Evolutionary conservation across 2,888 invertebrate species (phyloP), one percentile per base, ranked within the genome.

Genomic region (Folsomia candida): DNA sequence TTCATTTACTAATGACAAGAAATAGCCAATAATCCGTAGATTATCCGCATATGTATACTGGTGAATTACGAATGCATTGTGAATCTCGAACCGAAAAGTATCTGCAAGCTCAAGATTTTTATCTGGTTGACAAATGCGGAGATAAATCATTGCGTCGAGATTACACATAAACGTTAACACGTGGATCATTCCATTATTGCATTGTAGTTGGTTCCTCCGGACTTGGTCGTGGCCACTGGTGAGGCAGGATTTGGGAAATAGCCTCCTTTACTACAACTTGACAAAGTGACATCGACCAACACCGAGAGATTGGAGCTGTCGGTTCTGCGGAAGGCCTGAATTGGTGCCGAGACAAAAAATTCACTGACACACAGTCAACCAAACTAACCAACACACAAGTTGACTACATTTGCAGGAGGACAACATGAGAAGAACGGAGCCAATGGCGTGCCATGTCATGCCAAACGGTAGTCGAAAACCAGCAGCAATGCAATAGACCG

Each of bases 231-330:
- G 6, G 37, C 37, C 37, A 14, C 4, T 37, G 37, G 37, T 37
- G 37, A 14, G 37, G 37, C 37, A 37, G 37, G 37, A 9, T 37
- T 37, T 4, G 18, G 54, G 54, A 54, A 54, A 54, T 54, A 54
- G 54, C 22, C 54, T 18, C 54, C 54, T 54, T 54, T n/a, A 4
- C n/a, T 37, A 4, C 37, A 37, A 37, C 11, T 54, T 54, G 54
- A 20, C 54, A 59, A 18, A 26, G 28, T 61, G 61, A 61, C 61
- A 61, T 61, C 29, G 29, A 29, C 61, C 22, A 59, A 61, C 11
- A 26, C 24, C 54, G 28, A 28, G 61, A 61, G 61, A 61, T 61
- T 61, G 28, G 61, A 28, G 61, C 4, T 28, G 61, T 61, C 61
- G 59, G 25, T 37, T 37, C 6, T 37, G 4, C 37, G 61, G 28